Percentiles rank a stretch among this genome's conserved stretches.
Evolutionary conservation across 2,797 vertebrate genomes (phyloP).

Genomic region (Brachymystax lenok): DNA sequence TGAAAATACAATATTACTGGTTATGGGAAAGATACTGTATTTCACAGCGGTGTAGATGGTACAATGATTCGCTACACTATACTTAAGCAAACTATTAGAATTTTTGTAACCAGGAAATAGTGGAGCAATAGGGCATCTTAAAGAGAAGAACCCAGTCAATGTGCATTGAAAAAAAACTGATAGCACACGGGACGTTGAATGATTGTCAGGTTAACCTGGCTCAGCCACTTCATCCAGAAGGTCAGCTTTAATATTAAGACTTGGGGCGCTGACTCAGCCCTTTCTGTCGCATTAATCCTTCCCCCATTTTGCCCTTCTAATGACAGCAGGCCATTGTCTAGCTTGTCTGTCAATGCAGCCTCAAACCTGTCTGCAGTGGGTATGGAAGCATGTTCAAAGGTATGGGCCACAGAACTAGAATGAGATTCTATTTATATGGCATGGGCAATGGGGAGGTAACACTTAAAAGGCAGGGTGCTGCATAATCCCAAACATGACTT

Average conservation of each 20-base stretch:
- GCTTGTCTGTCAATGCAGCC: neutral
- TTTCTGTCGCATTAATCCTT: neutral
- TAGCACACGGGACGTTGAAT: neutral
- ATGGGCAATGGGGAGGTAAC: neutral
- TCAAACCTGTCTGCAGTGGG: neutral
- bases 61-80: too few relatives aligned
- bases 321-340: neutral
- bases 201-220: too few relatives aligned
- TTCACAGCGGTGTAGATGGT: too few relatives aligned
- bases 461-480: neutral
- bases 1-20: too few relatives aligned
- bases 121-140: too few relatives aligned
- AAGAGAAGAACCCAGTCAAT: neutral
- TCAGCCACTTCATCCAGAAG: neutral
- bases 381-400: neutral
- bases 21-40: too few relatives aligned
- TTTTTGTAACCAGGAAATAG: too few relatives aligned
- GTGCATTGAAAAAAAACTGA: neutral
- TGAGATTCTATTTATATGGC: too few relatives aligned
- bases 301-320: neutral
- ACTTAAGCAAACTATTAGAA: too few relatives aligned
- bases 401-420: neutral
- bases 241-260: slow-evolving; percentile 8
- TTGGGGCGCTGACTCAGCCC: neutral
- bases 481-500: neutral